Evolutionary conservation across 2,888 invertebrate genomes (phyloP).

Genomic region (Aphodius granarius): DNA sequence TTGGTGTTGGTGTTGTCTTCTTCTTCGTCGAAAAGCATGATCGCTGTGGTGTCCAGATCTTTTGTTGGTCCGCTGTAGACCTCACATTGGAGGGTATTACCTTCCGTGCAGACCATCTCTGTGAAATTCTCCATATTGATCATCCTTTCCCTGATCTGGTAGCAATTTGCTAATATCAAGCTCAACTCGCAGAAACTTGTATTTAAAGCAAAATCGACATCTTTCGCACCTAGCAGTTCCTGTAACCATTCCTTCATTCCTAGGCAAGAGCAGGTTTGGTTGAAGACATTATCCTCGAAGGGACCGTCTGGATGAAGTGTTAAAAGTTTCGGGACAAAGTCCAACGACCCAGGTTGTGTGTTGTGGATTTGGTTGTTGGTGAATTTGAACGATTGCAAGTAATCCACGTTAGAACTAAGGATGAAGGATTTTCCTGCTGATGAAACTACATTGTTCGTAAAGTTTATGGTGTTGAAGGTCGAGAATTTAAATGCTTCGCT

Average conservation of each 20-base stretch:
- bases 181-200: conserved; percentile 67
- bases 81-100: conserved; percentile 61
- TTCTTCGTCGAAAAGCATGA: conserved; percentile 40
- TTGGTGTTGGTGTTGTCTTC: conserved; percentile 38
- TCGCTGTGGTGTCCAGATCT: conserved; percentile 46
- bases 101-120: conserved; percentile 61
- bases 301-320: conserved; percentile 53
- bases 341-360: conserved; percentile 57
- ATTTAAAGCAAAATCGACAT: conserved; percentile 53
- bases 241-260: conserved; percentile 62
- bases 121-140: conserved; percentile 66
- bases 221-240: conserved; percentile 54
- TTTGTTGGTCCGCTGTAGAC: conserved; percentile 54
- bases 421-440: conserved; percentile 56
- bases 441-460: conserved; percentile 68
- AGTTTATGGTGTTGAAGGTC: conserved; percentile 65
- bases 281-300: conserved; percentile 66
- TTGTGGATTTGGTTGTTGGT: conserved; percentile 61
- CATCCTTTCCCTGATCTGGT: conserved; percentile 65
- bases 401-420: conserved; percentile 40
- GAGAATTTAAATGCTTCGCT: conserved; percentile 65
- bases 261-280: conserved; percentile 63
- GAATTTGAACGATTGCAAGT: conserved; percentile 54
- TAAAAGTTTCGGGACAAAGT: conserved; percentile 61
- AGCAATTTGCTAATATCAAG: conserved; percentile 63